A percentile compares a stretch with the other conserved stretches of the same genome.
Conservation (phyloP, 2,888 invertebrate genomes). For the Xestia rhomboidea region DNA sequence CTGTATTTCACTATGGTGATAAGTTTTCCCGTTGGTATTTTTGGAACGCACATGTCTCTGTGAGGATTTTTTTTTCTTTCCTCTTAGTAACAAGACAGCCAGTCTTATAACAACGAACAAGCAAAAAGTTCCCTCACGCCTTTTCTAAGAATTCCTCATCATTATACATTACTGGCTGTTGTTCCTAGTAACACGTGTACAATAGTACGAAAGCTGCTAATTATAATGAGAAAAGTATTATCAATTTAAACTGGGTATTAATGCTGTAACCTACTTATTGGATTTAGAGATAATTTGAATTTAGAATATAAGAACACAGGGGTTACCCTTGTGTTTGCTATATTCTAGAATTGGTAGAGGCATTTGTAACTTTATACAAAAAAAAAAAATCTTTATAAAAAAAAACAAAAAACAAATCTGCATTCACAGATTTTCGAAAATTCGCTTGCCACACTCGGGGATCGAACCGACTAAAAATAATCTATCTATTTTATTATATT, state of each 20-base stretch:
- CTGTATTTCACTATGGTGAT: background rate
- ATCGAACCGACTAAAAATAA: too few species aligned
- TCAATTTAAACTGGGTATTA: slow-evolving; percentile 27
- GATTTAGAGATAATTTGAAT: slow-evolving; percentile 5
- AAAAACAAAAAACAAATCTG: too few species aligned
- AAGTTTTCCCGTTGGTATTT: too few species aligned
- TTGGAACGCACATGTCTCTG: background rate
- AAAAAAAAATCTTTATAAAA: too few species aligned
- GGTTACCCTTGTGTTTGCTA: background rate
- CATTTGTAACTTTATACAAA: background rate
- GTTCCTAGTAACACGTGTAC: background rate
- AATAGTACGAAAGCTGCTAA: slow-evolving; percentile 27
- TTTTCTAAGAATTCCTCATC: background rate
- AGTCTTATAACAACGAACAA: background rate
- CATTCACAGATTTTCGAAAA: too few species aligned
- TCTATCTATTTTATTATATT: too few species aligned
- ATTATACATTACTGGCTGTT: background rate
- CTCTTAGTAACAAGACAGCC: background rate
- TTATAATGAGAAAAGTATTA: slow-evolving; percentile 48
- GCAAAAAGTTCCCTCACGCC: background rate
- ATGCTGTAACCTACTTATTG: slow-evolving; percentile 22
- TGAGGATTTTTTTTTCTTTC: background rate
- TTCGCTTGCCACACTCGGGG: too few species aligned
- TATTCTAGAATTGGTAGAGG: too few species aligned
- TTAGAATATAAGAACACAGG: too few species aligned